A percentile compares a stretch with the other conserved stretches of the same genome.
phyloP scores from a whole-genome alignment of 2,113 vertebrate genomes.

The Chloroceryle aenea region DNA sequence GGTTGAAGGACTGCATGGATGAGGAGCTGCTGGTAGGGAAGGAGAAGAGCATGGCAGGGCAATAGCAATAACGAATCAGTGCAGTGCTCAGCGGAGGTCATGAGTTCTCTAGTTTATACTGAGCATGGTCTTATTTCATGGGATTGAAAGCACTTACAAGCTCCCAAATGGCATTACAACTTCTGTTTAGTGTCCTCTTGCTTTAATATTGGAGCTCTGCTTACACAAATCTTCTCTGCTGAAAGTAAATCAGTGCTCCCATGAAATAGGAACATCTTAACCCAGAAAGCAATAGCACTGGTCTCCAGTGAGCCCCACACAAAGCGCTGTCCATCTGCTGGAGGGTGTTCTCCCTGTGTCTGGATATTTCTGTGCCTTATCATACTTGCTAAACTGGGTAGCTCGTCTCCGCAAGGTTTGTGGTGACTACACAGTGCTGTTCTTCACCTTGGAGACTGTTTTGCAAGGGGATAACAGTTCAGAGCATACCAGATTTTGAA shows the following conservation, averaged over 20 bases:
- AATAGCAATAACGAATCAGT: not conserved
- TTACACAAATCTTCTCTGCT: not conserved
- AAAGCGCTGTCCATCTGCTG: not conserved
- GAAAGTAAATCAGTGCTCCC: not conserved
- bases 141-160: not conserved
- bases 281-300: not conserved
- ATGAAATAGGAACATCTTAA: not conserved
- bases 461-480: not conserved
- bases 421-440: not conserved
- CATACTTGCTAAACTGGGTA: not conserved
- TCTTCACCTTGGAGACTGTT: not conserved
- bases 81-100: not conserved
- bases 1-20: not conserved
- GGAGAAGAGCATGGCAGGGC: not conserved
- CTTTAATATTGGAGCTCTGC: not conserved
- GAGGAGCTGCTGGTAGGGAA: not conserved
- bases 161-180: not conserved
- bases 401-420: not conserved
- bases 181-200: not conserved
- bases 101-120: not conserved
- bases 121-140: not conserved
- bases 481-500: not conserved
- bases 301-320: not conserved
- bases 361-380: slow-evolving; percentile 54
- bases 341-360: not conserved